Evolutionary conservation across 2,888 invertebrate species (phyloP).

Genomic region (Cephus spinipes): DNA sequence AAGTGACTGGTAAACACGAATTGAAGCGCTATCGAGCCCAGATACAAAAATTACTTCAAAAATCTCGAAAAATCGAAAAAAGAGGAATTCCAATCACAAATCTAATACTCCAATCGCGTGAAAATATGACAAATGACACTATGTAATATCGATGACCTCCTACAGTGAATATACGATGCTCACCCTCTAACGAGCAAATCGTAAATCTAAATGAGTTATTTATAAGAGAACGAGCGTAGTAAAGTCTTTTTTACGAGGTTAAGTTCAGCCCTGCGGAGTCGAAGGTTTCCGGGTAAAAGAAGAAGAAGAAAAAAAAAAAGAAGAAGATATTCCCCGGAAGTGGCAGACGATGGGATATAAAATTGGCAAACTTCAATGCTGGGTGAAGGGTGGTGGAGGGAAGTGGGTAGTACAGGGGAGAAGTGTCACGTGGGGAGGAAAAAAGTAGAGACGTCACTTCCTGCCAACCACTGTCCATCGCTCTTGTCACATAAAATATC

Average conservation of each 20-base stretch:
- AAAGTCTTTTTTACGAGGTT: constrained; percentile 21
- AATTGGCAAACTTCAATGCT: constrained; percentile 15
- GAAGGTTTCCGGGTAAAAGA: not conserved
- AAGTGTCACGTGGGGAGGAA: constrained; percentile 12
- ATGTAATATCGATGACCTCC: too few species aligned
- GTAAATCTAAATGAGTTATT: constrained; percentile 23
- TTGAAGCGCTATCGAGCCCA: too few species aligned
- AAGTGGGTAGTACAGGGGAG: not conserved
- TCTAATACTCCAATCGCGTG: too few species aligned
- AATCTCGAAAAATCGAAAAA: too few species aligned
- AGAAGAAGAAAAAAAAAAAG: not conserved
- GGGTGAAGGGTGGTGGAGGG: not conserved
- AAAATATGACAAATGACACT: too few species aligned
- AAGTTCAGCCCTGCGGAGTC: constrained; percentile 14
- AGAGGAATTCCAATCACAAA: too few species aligned
- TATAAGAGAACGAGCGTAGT: constrained; percentile 18
- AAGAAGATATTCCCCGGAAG: not conserved
- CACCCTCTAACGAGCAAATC: constrained; percentile 8
- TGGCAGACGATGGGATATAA: constrained; percentile 10
- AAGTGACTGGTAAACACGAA: too few species aligned
- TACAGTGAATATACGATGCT: too few species aligned
- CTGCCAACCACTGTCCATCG: too few species aligned
- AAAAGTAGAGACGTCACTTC: too few species aligned
- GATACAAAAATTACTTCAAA: too few species aligned
- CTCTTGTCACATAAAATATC: too few species aligned